Percentiles rank a stretch among this genome's conserved stretches.
Evolutionary conservation across 1,140 invertebrate species (phyloP).

Genomic region (Drosophila orosa): DNA sequence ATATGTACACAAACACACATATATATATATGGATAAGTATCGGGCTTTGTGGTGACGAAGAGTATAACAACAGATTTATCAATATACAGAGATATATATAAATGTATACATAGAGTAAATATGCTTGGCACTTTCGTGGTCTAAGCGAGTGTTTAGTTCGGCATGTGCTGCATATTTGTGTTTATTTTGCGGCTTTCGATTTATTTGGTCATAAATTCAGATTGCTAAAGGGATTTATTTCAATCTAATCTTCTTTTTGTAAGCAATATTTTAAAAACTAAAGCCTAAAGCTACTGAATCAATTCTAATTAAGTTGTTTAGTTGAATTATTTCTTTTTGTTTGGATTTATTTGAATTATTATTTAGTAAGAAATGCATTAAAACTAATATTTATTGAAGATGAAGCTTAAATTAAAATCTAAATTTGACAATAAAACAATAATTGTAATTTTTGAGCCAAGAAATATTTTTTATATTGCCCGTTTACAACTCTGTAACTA

Average conservation of each 20-base stretch:
- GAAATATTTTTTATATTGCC: not conserved
- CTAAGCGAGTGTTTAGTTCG: conserved; percentile 19
- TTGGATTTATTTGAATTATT: not conserved
- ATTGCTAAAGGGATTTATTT: conserved; percentile 1
- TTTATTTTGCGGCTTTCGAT: conserved; percentile 18
- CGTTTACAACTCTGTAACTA: not conserved
- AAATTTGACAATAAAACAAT: not conserved
- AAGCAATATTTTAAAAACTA: conserved; percentile 6
- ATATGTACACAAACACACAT: conserved; percentile 61
- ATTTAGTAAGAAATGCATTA: not conserved
- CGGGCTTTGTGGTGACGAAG: conserved; percentile 32
- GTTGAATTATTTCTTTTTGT: not conserved
- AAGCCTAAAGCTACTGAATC: not conserved
- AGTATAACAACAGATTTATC: conserved; percentile 47
- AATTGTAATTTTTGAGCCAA: not conserved
- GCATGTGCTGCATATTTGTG: conserved; percentile 17
- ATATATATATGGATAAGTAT: conserved; percentile 58
- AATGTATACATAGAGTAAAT: conserved; percentile 17
- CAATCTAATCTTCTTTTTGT: not conserved
- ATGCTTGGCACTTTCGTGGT: too few species aligned
- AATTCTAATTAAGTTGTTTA: not conserved
- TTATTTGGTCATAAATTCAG: conserved; percentile 7
- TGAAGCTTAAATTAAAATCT: too few species aligned
- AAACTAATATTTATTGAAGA: not conserved
- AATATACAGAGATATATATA: conserved; percentile 22